A percentile compares a stretch with the other conserved stretches of the same genome.
Conservation (phyloP, 2,113 vertebrate species). For the Sylvietta virens region DNA sequence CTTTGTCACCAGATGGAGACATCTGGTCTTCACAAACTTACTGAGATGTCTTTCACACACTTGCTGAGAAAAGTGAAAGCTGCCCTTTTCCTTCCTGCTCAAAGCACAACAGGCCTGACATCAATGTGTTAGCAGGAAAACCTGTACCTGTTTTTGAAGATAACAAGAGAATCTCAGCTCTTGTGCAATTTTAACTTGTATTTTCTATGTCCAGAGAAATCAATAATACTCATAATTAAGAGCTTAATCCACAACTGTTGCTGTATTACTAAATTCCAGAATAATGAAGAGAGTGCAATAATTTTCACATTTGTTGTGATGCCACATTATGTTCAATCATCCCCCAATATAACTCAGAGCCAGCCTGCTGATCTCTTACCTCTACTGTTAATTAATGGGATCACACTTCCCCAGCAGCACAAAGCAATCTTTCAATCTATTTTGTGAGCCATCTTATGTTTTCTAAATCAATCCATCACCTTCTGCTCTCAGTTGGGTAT, state of each 20-base stretch:
- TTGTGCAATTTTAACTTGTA: neutral
- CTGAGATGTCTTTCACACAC: neutral
- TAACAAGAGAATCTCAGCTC: neutral
- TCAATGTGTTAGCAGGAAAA: neutral
- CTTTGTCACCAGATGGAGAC: neutral
- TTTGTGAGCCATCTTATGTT: neutral
- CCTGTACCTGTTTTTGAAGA: too few species aligned
- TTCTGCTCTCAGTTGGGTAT: neutral
- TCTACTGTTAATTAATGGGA: neutral
- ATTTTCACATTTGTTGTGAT: neutral
- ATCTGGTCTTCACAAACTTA: neutral
- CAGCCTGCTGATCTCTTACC: neutral
- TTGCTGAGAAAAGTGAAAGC: neutral
- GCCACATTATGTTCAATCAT: neutral
- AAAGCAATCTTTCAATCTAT: neutral
- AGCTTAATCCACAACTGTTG: neutral
- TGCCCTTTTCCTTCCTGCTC: neutral
- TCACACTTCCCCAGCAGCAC: neutral
- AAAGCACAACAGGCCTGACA: neutral
- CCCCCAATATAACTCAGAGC: neutral
- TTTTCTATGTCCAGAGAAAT: neutral
- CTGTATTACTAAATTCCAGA: neutral
- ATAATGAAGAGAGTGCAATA: neutral
- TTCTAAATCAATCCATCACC: neutral
- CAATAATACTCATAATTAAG: neutral